These are phyloP conservation scores for Regulus satrapa DNA, from an alignment of 2,113 vertebrate genomes.

Conservation along the genomic window DNA sequence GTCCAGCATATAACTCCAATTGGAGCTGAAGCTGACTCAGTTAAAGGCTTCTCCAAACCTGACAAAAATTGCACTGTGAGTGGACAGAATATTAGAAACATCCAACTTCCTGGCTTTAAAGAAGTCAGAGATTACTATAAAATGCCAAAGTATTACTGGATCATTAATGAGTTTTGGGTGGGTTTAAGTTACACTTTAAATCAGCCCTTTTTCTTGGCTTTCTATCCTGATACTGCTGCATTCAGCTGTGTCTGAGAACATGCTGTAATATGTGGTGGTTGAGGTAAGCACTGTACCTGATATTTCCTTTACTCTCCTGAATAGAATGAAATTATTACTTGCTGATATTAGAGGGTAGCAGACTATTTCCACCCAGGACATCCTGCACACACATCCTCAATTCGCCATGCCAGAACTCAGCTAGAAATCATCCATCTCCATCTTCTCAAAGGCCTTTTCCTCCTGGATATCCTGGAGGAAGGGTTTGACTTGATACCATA, in stretches of 20 bases:
- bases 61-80: not conserved
- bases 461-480: not conserved
- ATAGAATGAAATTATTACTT: accelerated
- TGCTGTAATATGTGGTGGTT: not conserved
- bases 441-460: not conserved
- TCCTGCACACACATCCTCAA: not conserved
- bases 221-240: not conserved
- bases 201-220: not conserved
- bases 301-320: not conserved
- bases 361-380: not conserved
- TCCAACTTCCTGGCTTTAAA: not conserved
- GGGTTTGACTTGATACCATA: not conserved
- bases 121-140: not conserved
- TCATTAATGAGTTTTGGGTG: not conserved
- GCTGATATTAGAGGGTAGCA: not conserved
- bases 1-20: not conserved
- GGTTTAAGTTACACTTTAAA: not conserved
- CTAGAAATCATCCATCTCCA: not conserved
- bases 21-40: not conserved
- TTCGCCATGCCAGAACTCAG: not conserved
- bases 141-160: not conserved
- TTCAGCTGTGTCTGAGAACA: not conserved
- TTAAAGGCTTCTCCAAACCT: not conserved
- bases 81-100: not conserved
- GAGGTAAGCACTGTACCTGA: not conserved